Conservation (phyloP, 2,888 invertebrate species). For the Dynastes hyllus region DNA sequence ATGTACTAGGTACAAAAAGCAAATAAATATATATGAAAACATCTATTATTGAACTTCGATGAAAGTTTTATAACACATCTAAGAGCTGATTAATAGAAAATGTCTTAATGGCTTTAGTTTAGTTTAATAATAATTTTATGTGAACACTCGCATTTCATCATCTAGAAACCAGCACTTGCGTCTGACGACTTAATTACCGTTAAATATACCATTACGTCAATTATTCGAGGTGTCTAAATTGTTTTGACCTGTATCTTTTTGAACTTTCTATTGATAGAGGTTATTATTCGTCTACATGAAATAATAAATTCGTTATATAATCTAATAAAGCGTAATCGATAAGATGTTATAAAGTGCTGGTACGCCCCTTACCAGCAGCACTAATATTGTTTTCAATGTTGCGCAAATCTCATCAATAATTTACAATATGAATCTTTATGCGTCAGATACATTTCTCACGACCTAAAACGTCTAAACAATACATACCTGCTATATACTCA, state of each 20-base stretch:
- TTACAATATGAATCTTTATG: background rate
- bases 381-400: too few relatives aligned
- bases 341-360: too few relatives aligned
- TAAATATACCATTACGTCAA: conserved; percentile 17
- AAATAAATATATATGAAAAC: too few relatives aligned
- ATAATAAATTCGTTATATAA: too few relatives aligned
- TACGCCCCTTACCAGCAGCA: too few relatives aligned
- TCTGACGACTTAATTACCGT: conserved; percentile 13
- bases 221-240: conserved; percentile 14
- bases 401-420: background rate
- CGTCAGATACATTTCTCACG: background rate
- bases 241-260: conserved; percentile 14
- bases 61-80: too few relatives aligned
- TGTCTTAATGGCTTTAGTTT: too few relatives aligned
- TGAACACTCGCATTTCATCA: background rate
- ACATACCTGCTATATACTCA: background rate
- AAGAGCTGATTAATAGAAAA: too few relatives aligned
- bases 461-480: conserved; percentile 5
- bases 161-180: background rate
- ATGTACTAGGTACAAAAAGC: too few relatives aligned
- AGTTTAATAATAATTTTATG: background rate
- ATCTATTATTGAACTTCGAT: too few relatives aligned
- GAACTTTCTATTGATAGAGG: background rate
- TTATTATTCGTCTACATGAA: too few relatives aligned
- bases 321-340: too few relatives aligned